phyloP scores from a whole-genome alignment of 1,140 invertebrate species.

The Neuroterus valhalla region DNA sequence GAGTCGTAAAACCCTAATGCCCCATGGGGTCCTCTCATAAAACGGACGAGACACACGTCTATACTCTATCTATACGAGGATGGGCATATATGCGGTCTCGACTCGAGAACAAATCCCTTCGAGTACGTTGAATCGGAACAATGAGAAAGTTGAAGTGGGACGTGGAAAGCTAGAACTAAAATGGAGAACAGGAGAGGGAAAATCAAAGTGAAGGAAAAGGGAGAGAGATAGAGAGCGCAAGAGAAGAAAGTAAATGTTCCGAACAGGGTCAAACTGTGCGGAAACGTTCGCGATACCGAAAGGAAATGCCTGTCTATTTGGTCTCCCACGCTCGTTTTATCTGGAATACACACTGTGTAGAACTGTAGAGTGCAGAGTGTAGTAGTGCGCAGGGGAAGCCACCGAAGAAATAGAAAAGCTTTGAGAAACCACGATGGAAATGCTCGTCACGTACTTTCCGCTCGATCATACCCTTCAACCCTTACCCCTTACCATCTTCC shows the following conservation, averaged over 20 bases:
- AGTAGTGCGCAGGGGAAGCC: not conserved
- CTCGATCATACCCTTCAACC: conserved; percentile 25
- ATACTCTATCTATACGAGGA: conserved; percentile 34
- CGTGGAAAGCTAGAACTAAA: conserved; percentile 29
- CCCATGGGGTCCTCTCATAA: conserved; percentile 52
- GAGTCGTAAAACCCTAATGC: conserved; percentile 70
- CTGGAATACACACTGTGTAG: conserved; percentile 27
- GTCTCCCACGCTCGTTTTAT: conserved; percentile 37
- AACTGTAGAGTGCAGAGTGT: no score
- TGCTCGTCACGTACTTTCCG: conserved; percentile 30
- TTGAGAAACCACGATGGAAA: conserved; percentile 43
- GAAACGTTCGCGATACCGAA: conserved; percentile 54
- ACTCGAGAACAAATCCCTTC: conserved; percentile 40
- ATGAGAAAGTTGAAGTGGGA: not conserved
- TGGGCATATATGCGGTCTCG: conserved; percentile 37
- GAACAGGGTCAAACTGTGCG: conserved; percentile 58
- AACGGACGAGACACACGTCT: conserved; percentile 50
- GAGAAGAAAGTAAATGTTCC: conserved; percentile 50
- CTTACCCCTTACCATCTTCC: not conserved
- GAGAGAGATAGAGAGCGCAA: conserved; percentile 38
- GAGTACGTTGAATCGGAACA: conserved; percentile 32
- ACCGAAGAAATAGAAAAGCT: conserved; percentile 34
- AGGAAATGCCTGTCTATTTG: conserved; percentile 50
- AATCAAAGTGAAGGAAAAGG: conserved; percentile 26
- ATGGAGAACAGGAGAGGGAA: conserved; percentile 33